Evolutionary conservation across 2,797 vertebrate species (phyloP).

Genomic region (Sebastes matsubarae): DNA sequence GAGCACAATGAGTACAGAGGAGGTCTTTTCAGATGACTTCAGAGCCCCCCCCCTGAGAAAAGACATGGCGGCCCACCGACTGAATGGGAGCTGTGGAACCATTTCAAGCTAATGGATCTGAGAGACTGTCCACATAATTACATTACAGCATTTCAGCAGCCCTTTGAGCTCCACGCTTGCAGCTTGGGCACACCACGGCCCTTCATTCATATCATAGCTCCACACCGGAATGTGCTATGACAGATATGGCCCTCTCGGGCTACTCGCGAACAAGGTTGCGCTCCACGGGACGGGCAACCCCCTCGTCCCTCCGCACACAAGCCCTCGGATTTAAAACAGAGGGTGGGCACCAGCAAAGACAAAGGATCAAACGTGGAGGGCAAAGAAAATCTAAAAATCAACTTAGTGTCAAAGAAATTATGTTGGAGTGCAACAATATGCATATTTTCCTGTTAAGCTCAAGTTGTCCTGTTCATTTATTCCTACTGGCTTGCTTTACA

Average conservation of each 20-base stretch:
- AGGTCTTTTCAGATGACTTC: conserved; percentile 83
- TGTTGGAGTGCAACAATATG: conserved; percentile 33
- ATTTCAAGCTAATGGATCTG: conserved; percentile 79
- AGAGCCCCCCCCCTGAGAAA: conserved; percentile 67
- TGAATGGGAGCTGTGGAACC: conserved; percentile 74
- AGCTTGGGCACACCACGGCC: conserved; percentile 59
- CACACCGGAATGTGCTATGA: conserved; percentile 78
- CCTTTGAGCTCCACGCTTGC: conserved; percentile 69
- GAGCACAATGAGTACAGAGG: conserved; percentile 83
- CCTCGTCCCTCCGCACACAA: conserved; percentile 46
- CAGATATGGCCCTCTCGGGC: conserved; percentile 73
- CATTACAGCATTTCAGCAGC: conserved; percentile 78
- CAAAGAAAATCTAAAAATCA: conserved; percentile 55
- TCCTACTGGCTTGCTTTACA: neutral
- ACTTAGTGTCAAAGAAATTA: conserved; percentile 63
- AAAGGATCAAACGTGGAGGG: conserved; percentile 71
- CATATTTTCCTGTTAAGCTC: conserved; percentile 25
- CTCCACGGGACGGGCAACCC: conserved; percentile 66
- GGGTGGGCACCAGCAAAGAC: conserved; percentile 68
- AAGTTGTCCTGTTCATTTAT: conserved; percentile 1
- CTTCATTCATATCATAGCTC: conserved; percentile 76
- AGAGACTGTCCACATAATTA: conserved; percentile 82
- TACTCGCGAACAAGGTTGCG: conserved; percentile 59
- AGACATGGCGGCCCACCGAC: conserved; percentile 71
- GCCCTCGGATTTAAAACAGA: conserved; percentile 66